Conservation (phyloP, 2,113 vertebrate species). For the Archilochus colubris region DNA sequence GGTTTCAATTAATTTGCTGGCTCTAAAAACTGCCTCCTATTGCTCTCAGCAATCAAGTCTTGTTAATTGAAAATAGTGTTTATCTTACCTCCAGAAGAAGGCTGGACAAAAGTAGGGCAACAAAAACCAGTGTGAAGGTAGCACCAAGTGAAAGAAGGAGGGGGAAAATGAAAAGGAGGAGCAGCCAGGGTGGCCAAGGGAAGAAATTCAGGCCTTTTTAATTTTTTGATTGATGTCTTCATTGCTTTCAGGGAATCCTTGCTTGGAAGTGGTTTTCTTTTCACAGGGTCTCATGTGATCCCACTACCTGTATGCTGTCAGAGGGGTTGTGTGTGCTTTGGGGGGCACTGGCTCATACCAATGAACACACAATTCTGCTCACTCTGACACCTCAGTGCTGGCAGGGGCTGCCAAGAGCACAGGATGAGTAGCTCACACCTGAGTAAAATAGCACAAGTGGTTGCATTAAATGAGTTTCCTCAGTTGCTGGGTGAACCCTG, state of each 20-base stretch:
- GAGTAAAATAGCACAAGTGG: not conserved
- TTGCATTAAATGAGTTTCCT: not conserved
- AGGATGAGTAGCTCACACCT: not conserved
- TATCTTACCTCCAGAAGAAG: constrained; percentile 68
- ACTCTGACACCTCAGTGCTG: accelerated
- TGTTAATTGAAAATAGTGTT: constrained; percentile 74
- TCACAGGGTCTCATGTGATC: accelerated
- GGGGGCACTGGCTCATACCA: not conserved
- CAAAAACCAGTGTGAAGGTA: constrained; percentile 9
- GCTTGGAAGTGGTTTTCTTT: not conserved
- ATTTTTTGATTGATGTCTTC: accelerated
- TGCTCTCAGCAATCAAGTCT: constrained; percentile 72
- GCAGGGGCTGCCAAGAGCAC: not conserved
- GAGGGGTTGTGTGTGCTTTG: not conserved
- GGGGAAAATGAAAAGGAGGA: not conserved
- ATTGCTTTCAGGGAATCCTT: not conserved
- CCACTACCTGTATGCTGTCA: not conserved
- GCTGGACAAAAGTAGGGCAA: constrained; percentile 70
- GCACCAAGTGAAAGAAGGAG: not conserved
- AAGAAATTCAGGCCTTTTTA: not conserved
- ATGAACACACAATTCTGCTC: accelerated
- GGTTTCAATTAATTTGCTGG: constrained; percentile 74
- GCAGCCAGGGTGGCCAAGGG: not conserved
- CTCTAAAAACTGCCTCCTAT: constrained; percentile 67
- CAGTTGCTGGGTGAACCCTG: accelerated